Evolutionary conservation across 2,113 vertebrate species (phyloP).

Genomic region (Proteles cristata): DNA sequence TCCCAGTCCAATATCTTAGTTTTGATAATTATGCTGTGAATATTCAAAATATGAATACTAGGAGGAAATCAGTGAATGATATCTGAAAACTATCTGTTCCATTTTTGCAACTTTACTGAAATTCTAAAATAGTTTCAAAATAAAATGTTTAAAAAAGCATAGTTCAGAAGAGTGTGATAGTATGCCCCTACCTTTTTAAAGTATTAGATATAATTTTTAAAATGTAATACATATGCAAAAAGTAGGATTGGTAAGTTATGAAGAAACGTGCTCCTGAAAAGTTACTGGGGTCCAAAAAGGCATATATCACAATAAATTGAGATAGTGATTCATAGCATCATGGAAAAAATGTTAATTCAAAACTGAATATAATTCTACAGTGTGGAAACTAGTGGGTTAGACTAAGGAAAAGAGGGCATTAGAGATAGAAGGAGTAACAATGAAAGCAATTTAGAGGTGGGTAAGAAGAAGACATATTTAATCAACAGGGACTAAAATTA

Average conservation of each 20-base stretch:
- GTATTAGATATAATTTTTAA: neutral
- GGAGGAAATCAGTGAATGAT: neutral
- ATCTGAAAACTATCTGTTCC: neutral
- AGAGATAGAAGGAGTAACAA: neutral
- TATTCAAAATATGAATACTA: neutral
- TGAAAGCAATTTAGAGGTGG: neutral
- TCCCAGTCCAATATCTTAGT: neutral
- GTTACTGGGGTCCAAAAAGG: neutral
- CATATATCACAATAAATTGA: neutral
- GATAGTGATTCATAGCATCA: neutral
- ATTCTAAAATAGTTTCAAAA: neutral
- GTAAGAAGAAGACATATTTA: neutral
- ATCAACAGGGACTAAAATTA: neutral
- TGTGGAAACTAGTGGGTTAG: neutral
- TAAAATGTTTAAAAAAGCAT: neutral
- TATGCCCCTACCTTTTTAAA: neutral
- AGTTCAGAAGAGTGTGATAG: neutral
- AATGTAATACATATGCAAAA: neutral
- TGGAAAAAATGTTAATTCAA: neutral
- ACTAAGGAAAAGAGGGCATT: neutral
- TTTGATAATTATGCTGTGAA: neutral
- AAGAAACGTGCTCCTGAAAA: neutral
- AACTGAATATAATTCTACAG: conserved; percentile 8
- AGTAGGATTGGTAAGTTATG: neutral
- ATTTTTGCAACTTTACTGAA: neutral